phyloP scores from a whole-genome alignment of 2,113 vertebrate genomes.

The Pantherophis guttatus region DNA sequence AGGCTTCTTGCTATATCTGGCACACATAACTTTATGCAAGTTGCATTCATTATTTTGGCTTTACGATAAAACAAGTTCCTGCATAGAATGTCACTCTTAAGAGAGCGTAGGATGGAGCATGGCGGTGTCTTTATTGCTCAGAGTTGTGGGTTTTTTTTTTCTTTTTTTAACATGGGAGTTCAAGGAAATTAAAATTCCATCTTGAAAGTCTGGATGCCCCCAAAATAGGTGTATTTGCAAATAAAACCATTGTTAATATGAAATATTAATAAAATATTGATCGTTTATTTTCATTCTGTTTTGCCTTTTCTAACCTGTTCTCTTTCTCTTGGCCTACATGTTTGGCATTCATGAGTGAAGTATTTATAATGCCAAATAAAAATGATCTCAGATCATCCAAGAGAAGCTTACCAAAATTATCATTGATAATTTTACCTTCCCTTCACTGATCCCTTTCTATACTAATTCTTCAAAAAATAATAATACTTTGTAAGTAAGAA shows the following conservation, averaged over 20 bases:
- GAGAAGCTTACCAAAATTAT: no score
- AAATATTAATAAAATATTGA: no score
- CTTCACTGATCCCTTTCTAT: no score
- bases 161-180: background rate
- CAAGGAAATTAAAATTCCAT: background rate
- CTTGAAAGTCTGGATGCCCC: background rate
- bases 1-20: background rate
- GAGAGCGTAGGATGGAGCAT: background rate
- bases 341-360: background rate
- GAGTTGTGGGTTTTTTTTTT: background rate
- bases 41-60: background rate
- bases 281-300: background rate
- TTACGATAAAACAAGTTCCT: background rate
- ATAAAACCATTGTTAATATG: background rate
- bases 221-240: background rate
- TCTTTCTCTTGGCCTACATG: background rate
- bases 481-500: no score
- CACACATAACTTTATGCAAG: background rate
- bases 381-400: no score
- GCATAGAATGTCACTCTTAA: background rate
- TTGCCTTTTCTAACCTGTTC: background rate
- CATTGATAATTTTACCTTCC: no score
- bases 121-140: background rate
- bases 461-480: no score
- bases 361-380: background rate